Percentiles rank a stretch among this genome's conserved stretches.
Conservation (phyloP, 2,888 invertebrate species). For the Lasioglossum leucozonium region DNA sequence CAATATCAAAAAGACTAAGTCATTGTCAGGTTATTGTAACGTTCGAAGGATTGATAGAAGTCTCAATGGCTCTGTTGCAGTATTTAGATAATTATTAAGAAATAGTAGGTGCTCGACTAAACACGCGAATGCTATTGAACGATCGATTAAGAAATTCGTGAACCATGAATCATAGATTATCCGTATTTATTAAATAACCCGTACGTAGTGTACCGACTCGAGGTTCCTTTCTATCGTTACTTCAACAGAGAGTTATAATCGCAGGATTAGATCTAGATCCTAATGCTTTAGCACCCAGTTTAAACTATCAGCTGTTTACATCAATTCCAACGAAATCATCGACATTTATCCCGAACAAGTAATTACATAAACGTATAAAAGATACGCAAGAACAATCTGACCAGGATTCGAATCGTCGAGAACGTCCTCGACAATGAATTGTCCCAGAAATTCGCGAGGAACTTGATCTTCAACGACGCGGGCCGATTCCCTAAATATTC, state of each 20-base stretch:
- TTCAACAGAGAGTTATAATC: not conserved
- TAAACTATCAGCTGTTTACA: not conserved
- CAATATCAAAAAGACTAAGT: not conserved
- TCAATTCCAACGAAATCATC: not conserved
- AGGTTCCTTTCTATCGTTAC: not conserved
- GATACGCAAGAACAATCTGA: not conserved
- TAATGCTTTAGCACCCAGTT: too few species aligned
- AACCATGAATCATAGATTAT: not conserved
- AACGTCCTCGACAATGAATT: not conserved
- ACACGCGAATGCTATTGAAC: not conserved
- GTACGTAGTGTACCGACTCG: too few species aligned
- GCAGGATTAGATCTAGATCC: too few species aligned
- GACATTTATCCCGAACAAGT: too few species aligned
- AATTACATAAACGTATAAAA: not conserved
- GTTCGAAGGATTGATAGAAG: not conserved
- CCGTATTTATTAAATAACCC: not conserved
- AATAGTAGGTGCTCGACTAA: not conserved
- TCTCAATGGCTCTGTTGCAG: not conserved
- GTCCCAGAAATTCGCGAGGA: not conserved
- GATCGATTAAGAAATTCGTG: not conserved
- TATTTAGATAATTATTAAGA: not conserved
- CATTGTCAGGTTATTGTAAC: not conserved
- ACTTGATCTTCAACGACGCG: not conserved
- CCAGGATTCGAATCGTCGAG: not conserved
- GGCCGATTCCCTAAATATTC: not conserved